Evolutionary conservation across 2,113 vertebrate species (phyloP), one percentile per base, ranked within the genome.

Genomic region (Origma solitaria): DNA sequence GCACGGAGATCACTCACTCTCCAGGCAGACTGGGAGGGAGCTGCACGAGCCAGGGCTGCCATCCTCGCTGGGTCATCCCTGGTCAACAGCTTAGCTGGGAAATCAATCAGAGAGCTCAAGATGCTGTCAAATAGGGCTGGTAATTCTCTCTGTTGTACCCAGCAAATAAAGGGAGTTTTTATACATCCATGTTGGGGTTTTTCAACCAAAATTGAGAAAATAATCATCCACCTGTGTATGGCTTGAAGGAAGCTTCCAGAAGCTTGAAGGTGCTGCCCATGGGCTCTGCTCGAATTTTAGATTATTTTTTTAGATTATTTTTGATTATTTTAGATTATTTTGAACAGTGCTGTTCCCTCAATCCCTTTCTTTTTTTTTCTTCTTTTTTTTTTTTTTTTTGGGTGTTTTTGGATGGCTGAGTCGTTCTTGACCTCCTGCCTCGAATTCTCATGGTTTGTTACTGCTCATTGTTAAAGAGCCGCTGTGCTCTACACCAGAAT

Each of bases 351-450:
- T 70, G 51, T 88, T 72, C 31, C 45, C 24, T 62, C 68, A 89
- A 42, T 81, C 10, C 7, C 3, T 11, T 33, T 28, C 31, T 7
- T 44, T 11, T 16, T 33, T 37, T 37, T 24, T 33, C 5, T 50
- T 13, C 16, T 42, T 42, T 15, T 44, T 15, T 25, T 28, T 37
- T 27, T 40, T 12, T 8, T 51, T 70, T 22, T 25, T 5, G 21
- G 20, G 5, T 0, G 0, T 56, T 81, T 91, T 84, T 66, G 75
- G 66, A 12, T 81, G 71, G 38, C 61, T 94, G 82, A 76, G 62
- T 54, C 4, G 6, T 88, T 90, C 85, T 84, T 95, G 85, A 86
- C 77, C 88, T 90, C 79, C 77, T 76, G 69, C 93, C 88, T 92
- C 3, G 8, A 66, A 88, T 92, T 61, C 82, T 93, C 49, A 11